These are phyloP conservation scores for Lacerta viridis DNA, from an alignment of 2,797 vertebrate species.

Conservation along the genomic window DNA sequence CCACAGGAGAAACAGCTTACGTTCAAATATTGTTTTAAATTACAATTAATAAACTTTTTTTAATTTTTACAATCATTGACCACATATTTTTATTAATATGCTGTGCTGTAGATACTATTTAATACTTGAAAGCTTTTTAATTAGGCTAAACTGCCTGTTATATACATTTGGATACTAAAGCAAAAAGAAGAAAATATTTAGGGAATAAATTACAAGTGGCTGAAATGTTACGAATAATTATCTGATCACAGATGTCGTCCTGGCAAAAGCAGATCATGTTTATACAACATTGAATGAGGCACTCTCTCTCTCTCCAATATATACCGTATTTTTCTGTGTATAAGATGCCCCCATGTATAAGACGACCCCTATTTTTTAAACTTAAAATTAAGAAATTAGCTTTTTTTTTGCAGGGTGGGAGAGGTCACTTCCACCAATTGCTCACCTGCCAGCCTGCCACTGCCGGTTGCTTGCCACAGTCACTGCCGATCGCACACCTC, in stretches of 20 bases:
- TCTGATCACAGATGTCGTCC: background rate
- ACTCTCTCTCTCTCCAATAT: background rate
- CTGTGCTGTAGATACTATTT: slow-evolving; percentile 11
- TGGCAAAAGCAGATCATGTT: background rate
- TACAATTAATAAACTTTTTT: background rate
- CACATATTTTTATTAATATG: slow-evolving; percentile 28
- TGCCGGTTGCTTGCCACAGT: no score
- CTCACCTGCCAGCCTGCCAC: no score
- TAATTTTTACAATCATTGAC: background rate
- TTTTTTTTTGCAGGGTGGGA: no score
- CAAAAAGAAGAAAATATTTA: slow-evolving; percentile 22
- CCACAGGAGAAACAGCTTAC: background rate
- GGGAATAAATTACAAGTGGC: slow-evolving; percentile 36
- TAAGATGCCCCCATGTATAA: no score
- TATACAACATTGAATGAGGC: background rate
- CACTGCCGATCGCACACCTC: no score
- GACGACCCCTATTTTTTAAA: no score
- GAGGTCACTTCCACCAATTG: no score
- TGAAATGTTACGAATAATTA: slow-evolving; percentile 53
- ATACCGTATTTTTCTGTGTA: no score
- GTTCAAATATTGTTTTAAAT: slow-evolving; percentile 30
- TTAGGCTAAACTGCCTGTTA: slow-evolving; percentile 2
- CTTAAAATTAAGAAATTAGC: no score
- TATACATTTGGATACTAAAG: background rate
- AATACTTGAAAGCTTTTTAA: slow-evolving; percentile 24